Evolutionary conservation across 2,888 invertebrate genomes (phyloP).

Genomic region (Ennomos erosarius): DNA sequence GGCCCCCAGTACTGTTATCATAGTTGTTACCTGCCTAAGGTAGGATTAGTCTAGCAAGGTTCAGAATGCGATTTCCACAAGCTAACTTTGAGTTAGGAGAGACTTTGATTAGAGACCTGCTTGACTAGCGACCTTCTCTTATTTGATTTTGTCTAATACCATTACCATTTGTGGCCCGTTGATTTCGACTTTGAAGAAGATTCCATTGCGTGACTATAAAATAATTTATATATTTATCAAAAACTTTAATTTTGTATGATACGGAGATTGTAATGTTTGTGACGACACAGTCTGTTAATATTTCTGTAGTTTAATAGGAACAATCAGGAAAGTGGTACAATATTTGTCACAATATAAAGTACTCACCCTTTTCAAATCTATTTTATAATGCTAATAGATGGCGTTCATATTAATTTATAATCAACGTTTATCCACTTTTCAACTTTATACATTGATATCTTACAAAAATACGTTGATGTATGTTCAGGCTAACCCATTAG

Average conservation of each 20-base stretch:
- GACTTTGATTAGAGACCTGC: constrained; percentile 43
- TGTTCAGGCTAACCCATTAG: constrained; percentile 25
- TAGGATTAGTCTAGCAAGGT: constrained; percentile 15
- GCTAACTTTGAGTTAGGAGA: constrained; percentile 37
- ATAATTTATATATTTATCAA: too few relatives aligned
- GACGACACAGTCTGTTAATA: too few relatives aligned
- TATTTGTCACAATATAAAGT: too few relatives aligned
- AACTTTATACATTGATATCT: neutral
- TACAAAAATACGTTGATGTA: neutral
- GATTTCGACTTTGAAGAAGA: constrained; percentile 5
- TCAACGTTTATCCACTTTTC: neutral
- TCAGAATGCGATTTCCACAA: constrained; percentile 33
- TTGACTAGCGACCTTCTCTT: constrained; percentile 31
- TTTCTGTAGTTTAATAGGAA: too few relatives aligned
- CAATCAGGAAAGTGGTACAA: too few relatives aligned
- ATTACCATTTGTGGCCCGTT: constrained; percentile 31
- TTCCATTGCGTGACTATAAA: neutral
- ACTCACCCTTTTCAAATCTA: too few relatives aligned
- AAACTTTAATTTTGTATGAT: too few relatives aligned
- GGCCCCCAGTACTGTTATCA: too few relatives aligned
- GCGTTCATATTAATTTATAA: neutral
- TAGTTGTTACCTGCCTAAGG: too few relatives aligned
- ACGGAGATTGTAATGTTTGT: too few relatives aligned
- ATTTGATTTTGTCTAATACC: constrained; percentile 36
- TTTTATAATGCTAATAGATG: neutral